Evolutionary conservation across 2,888 invertebrate genomes (phyloP), one percentile per base, ranked within the genome.

Genomic region (Lottia gigantea): DNA sequence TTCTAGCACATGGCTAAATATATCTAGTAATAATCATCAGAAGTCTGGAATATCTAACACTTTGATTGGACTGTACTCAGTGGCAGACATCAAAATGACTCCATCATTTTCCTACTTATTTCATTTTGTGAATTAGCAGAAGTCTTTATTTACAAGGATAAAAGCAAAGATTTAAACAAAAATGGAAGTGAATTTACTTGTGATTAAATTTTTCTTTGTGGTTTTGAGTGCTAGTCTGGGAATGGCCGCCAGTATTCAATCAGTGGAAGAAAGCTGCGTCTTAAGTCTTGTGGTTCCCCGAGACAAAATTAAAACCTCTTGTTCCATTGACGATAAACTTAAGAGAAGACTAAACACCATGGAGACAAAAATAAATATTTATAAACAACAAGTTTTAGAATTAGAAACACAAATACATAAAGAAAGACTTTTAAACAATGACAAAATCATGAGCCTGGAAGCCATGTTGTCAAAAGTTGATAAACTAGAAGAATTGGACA

Each of bases 271-370:
- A 1, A 80, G 77, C 62, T 83, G 83, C 71, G 73, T 82, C 2
- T 70, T 82, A 8, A 82, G 80, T 68, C 73, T 84, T 40, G 77
- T 82, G 11, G 78, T 84, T 72, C 83, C 83, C 1, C 75, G 77
- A 31, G 80, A 82, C 23, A 82, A 81, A 63, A 78, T 84, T 25
- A 84, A 82, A 73, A 78, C 78, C 31, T 78, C 76, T 12, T 84
- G 83, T 71, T 74, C 76, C 26, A 70, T 74, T 49, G 76, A 80
- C 31, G 78, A 76, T 11, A 69, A 74, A 66, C 71, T 75, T 1
- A 68, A 62, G 14, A 64, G 76, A 4, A 72, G 73, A 7, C 46
- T 77, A 64, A 76, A 70, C 71, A 70, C 72, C 23, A 67, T 74
- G 64, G 77, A 77, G 49, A 74, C 70, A 64, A 74, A 74, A 62